Base-by-base conservation (phyloP, 2,797 vertebrate genomes). In the Parotocinclus haroldoi region DNA sequence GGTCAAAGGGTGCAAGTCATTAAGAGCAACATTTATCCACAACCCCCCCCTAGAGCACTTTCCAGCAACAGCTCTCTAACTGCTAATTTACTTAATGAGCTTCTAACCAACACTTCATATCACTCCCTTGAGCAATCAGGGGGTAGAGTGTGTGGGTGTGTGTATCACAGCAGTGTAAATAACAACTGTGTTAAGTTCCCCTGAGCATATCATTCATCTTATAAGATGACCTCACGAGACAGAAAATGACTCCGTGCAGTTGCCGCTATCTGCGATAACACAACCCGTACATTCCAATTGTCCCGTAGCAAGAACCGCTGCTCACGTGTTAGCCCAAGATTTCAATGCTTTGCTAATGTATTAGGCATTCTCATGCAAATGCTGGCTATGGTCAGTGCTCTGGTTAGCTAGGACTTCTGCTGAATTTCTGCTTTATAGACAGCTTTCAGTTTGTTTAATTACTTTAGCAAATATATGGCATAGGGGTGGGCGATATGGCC, bases 51-150 rank as follows among this genome's bases (percentile, higher is more conserved):
- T n/a, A 75, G 78, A 63, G 50, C 51, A 19, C 66, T 10, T 46
- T 37, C 7, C 56, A 73, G 68, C 73, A 55, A 52, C 0, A 76
- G 53, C 63, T 75, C 76, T 48, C 37, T 18, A 70, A 38, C 57
- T 46, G 60, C 76, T 84, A 80, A 79, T 80, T 69, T 74, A 81
- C 72, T 65, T 76, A 70, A 79, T 58, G 58, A 66, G 77, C 78
- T 79, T 67, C 76, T 46, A 61, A 78, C 56, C 56, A 40, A 46
- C 71, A 1, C 9, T 68, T 74, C 75, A 45, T 79, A 59, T 65
- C 45, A 58, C 51, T 42, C 46, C 72, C 44, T 13, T 50, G 52
- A 48, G 65, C 42, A 57, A 68, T 50, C n/a, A 12, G 11, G 39
- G 37, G 8, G 14, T 44, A 40, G 66, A 61, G 58, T 46, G 66